Evolutionary conservation across 2,113 vertebrate species (phyloP).

Genomic region (Australoheros scitulus): DNA sequence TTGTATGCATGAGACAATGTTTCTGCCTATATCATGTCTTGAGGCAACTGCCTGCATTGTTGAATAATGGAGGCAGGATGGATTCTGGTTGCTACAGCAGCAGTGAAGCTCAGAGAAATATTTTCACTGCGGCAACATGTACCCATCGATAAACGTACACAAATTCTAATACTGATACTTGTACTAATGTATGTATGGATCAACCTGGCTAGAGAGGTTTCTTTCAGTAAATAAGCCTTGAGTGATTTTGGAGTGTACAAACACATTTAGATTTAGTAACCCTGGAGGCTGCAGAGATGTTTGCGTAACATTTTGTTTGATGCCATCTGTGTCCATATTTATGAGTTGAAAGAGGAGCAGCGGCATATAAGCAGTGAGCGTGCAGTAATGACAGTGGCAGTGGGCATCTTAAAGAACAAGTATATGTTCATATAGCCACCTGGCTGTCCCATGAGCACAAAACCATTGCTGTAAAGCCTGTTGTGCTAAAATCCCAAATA

Average conservation of each 20-base stretch:
- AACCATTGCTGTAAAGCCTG: constrained; percentile 38
- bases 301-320: constrained; percentile 67
- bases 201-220: not conserved
- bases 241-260: constrained; percentile 26
- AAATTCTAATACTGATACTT: not conserved
- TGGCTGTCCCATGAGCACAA: constrained; percentile 2
- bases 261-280: constrained; percentile 63
- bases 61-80: constrained; percentile 59
- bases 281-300: constrained; percentile 64
- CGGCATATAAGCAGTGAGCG: constrained; percentile 20
- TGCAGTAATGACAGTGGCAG: constrained; percentile 29
- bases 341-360: constrained; percentile 38
- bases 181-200: not conserved
- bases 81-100: constrained; percentile 55
- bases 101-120: constrained; percentile 25
- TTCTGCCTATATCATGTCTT: constrained; percentile 57
- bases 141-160: not conserved
- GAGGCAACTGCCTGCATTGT: constrained; percentile 39
- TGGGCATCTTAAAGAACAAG: constrained; percentile 19
- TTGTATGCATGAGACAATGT: constrained; percentile 67
- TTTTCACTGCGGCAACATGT: constrained; percentile 36
- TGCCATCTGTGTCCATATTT: constrained; percentile 73
- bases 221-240: constrained; percentile 26
- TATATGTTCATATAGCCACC: constrained; percentile 16
- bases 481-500: constrained; percentile 47